These are phyloP conservation scores for Pterois miles DNA, from an alignment of 2,797 vertebrate species.

Conservation along the genomic window DNA sequence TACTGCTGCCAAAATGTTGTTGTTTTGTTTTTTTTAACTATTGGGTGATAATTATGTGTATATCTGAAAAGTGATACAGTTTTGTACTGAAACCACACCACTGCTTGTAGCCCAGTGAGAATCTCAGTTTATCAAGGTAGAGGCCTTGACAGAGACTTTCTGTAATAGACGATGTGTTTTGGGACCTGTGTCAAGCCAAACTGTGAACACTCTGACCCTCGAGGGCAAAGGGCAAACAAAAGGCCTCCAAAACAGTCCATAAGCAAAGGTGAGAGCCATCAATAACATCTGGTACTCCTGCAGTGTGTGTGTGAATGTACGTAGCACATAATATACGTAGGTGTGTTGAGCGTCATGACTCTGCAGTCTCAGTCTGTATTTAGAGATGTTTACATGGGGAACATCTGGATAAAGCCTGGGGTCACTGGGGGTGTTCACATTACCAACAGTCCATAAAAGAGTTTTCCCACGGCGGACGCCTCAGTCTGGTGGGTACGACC, in stretches of 20 bases:
- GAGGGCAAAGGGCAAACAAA: slow-evolving; percentile 52
- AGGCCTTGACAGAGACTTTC: slow-evolving; percentile 3
- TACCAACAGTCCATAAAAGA: slow-evolving; percentile 74
- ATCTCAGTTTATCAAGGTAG: neutral
- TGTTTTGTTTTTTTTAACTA: too few relatives aligned
- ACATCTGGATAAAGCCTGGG: slow-evolving; percentile 79
- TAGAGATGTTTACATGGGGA: slow-evolving; percentile 75
- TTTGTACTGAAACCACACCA: neutral
- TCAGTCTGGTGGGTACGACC: slow-evolving; percentile 55
- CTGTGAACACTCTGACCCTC: slow-evolving; percentile 11
- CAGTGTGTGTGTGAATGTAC: slow-evolving; percentile 7
- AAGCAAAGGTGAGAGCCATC: slow-evolving; percentile 37
- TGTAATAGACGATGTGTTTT: neutral
- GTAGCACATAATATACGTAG: slow-evolving; percentile 31
- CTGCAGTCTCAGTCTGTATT: slow-evolving; percentile 60
- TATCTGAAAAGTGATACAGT: neutral
- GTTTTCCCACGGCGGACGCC: slow-evolving; percentile 56
- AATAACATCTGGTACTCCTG: slow-evolving; percentile 44
- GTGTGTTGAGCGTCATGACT: slow-evolving; percentile 53
- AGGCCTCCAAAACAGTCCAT: slow-evolving; percentile 31
- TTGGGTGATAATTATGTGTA: neutral
- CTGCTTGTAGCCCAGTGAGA: neutral
- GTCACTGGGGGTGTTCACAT: slow-evolving; percentile 69
- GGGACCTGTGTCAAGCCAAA: neutral
- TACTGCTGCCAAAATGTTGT: neutral